Evolutionary conservation across 2,888 invertebrate genomes (phyloP).

Genomic region (Tanaodytes sp.): DNA sequence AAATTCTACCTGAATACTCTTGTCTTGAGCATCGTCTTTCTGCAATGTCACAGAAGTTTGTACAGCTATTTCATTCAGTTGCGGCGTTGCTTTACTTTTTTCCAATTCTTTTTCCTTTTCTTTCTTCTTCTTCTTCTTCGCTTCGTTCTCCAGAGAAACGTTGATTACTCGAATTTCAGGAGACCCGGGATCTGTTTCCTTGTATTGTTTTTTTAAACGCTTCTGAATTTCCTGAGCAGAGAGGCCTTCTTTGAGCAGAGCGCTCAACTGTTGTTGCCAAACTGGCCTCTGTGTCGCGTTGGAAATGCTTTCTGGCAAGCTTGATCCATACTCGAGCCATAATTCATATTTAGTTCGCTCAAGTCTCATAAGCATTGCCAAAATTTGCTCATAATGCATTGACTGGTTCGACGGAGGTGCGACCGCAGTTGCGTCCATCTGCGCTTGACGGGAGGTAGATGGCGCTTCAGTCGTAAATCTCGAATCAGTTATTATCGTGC

Average conservation of each 20-base stretch:
- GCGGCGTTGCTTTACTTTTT: conserved; percentile 4
- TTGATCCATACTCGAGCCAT: conserved; percentile 65
- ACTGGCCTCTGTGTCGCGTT: conserved; percentile 63
- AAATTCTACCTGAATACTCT: conserved; percentile 43
- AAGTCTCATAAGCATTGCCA: conserved; percentile 67
- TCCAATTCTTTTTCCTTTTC: conserved; percentile 51
- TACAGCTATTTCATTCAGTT: conserved; percentile 61
- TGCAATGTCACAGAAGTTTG: conserved; percentile 59
- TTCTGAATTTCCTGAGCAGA: background rate
- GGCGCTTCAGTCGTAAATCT: background rate
- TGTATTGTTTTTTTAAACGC: background rate
- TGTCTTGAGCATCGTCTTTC: conserved; percentile 44
- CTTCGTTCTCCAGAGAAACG: conserved; percentile 58
- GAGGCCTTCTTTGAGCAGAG: background rate
- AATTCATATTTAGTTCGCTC: conserved; percentile 66
- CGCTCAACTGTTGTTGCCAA: conserved; percentile 3
- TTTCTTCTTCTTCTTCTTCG: conserved; percentile 51
- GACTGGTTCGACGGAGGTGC: conserved; percentile 44
- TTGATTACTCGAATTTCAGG: conserved; percentile 68
- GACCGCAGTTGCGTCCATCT: background rate
- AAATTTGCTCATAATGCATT: conserved; percentile 65
- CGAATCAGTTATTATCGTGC: conserved; percentile 1
- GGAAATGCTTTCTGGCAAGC: conserved; percentile 66
- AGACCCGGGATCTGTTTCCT: conserved; percentile 30
- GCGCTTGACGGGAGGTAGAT: background rate